Conservation (phyloP, 2,888 invertebrate genomes). For the Drosophila helvetica region DNA sequence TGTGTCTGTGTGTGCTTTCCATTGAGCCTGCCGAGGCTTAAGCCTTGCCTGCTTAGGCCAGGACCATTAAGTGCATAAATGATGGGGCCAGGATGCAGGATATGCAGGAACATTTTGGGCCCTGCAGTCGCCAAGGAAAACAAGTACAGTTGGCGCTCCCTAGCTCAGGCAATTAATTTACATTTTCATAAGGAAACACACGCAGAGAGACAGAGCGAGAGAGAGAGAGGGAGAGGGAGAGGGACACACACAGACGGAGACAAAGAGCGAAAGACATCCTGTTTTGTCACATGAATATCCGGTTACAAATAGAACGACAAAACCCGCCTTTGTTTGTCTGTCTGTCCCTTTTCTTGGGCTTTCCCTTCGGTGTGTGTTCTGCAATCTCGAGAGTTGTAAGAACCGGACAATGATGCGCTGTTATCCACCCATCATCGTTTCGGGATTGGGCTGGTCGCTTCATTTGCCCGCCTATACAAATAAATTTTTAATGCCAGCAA, state of each 20-base stretch:
- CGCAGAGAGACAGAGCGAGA: not conserved
- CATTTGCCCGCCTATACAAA: conserved; percentile 36
- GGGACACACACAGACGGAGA: conserved; percentile 11
- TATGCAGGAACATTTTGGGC: conserved; percentile 34
- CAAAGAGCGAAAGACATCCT: conserved; percentile 27
- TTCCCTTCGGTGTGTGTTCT: not conserved
- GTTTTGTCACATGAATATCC: conserved; percentile 51
- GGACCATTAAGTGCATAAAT: conserved; percentile 62
- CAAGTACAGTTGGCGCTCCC: conserved; percentile 19
- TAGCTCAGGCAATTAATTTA: conserved; percentile 56
- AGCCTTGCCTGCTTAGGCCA: conserved; percentile 19
- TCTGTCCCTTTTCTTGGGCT: not conserved
- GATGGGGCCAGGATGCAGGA: conserved; percentile 36
- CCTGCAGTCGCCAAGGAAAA: conserved; percentile 13
- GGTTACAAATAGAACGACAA: conserved; percentile 45
- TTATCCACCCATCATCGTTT: conserved; percentile 7
- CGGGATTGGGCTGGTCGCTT: conserved; percentile 18
- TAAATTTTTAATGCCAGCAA: conserved; percentile 28
- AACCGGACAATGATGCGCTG: conserved; percentile 1
- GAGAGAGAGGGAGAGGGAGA: not conserved
- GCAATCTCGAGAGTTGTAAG: conserved; percentile 2
- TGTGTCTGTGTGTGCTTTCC: conserved; percentile 10
- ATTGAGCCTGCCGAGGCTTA: conserved; percentile 1
- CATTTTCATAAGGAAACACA: conserved; percentile 39
- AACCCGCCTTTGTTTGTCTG: not conserved